Evolutionary conservation across 1,140 invertebrate genomes (phyloP).

Genomic region (Cylas formicarius): DNA sequence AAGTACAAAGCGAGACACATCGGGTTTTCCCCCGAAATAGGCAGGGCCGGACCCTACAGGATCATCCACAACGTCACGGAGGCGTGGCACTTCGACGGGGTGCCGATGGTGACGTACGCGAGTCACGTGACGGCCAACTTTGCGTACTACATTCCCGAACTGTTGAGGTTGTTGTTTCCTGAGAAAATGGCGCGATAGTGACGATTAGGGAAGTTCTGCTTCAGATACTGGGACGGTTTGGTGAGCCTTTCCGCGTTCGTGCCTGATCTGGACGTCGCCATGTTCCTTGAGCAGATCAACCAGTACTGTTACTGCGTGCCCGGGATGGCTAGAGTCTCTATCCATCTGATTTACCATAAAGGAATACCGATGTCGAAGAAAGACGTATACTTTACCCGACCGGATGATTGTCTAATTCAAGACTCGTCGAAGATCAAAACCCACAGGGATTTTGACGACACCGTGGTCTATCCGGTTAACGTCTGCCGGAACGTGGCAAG

Average conservation of each 20-base stretch:
- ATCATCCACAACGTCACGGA: slow-evolving; percentile 58
- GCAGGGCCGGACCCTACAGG: slow-evolving; percentile 50
- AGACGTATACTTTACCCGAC: slow-evolving; percentile 16
- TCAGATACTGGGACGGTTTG: slow-evolving; percentile 62
- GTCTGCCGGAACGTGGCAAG: slow-evolving; percentile 65
- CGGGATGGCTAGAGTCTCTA: slow-evolving; percentile 58
- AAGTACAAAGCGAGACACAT: slow-evolving; percentile 44
- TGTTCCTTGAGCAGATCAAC: slow-evolving; percentile 54
- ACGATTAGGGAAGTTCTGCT: slow-evolving; percentile 5
- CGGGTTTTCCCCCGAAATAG: slow-evolving; percentile 49
- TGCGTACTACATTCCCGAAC: slow-evolving; percentile 61
- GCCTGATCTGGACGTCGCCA: slow-evolving; percentile 58
- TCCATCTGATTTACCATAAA: slow-evolving; percentile 60
- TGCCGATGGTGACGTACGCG: slow-evolving; percentile 54
- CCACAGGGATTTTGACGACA: slow-evolving; percentile 12
- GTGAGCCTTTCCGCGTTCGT: slow-evolving; percentile 66
- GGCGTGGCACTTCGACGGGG: slow-evolving; percentile 30
- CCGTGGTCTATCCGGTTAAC: slow-evolving; percentile 61
- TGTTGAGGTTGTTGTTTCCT: slow-evolving; percentile 46
- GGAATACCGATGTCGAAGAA: slow-evolving; percentile 32
- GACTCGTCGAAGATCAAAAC: slow-evolving; percentile 11
- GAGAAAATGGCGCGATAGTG: neutral
- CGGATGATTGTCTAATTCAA: slow-evolving; percentile 20
- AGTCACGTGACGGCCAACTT: slow-evolving; percentile 70
- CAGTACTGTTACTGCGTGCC: slow-evolving; percentile 57